Evolutionary conservation across 53 echinoderm and acorn worm species (phyloP).

Genomic region (Patiria pectinifera): DNA sequence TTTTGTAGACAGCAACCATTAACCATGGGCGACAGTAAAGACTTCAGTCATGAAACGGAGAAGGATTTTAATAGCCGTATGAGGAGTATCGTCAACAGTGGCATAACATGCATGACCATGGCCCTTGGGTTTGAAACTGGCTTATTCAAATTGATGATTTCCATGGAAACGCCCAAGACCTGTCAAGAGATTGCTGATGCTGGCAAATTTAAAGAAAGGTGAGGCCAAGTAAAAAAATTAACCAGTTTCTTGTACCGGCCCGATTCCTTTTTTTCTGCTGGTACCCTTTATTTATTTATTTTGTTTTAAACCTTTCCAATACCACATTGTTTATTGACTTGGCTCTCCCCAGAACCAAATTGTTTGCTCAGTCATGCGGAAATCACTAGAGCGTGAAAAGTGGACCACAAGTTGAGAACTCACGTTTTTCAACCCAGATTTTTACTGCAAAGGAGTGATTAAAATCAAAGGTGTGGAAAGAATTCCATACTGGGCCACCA

Average conservation of each 20-base stretch:
- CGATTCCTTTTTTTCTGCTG: no score
- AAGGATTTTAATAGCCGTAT: slow-evolving; percentile 55
- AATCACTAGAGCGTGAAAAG: no score
- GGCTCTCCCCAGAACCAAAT: no score
- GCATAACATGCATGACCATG: slow-evolving; percentile 46
- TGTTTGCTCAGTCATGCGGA: no score
- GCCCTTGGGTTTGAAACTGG: slow-evolving; percentile 79
- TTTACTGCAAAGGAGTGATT: no score
- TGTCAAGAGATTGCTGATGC: slow-evolving; percentile 87
- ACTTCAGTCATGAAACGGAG: background rate
- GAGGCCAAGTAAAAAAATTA: background rate
- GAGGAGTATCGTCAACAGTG: slow-evolving; percentile 37
- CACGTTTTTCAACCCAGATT: no score
- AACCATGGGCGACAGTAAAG: slow-evolving; percentile 10
- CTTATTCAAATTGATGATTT: slow-evolving; percentile 76
- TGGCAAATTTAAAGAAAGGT: slow-evolving; percentile 93
- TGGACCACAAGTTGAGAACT: no score
- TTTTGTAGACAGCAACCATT: background rate
- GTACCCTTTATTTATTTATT: background rate
- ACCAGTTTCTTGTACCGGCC: no score
- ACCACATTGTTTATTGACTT: no score
- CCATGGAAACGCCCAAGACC: slow-evolving; percentile 76
- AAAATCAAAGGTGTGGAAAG: no score
- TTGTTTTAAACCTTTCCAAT: background rate
- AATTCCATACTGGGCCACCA: no score